Evolutionary conservation across 2,797 vertebrate genomes (phyloP).

Genomic region (Labroides dimidiatus): DNA sequence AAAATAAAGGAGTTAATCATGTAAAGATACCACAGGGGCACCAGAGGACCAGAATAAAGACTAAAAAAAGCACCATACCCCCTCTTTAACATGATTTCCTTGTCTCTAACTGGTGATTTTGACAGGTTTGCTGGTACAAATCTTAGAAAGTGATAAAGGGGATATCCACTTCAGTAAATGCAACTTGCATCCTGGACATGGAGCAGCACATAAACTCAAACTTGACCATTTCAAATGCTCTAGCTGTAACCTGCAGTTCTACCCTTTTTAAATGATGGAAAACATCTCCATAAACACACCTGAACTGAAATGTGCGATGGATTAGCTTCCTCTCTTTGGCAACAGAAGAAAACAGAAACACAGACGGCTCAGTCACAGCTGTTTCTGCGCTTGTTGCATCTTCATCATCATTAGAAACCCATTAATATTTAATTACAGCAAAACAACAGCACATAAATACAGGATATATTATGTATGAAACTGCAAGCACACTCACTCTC

Average conservation of each 20-base stretch:
- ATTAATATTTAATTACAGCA: slow-evolving; percentile 9
- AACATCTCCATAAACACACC: slow-evolving; percentile 6
- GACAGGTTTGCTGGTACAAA: no score
- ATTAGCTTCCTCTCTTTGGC: slow-evolving; percentile 7
- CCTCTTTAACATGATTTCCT: no score
- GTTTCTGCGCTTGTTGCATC: neutral
- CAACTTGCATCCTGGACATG: neutral
- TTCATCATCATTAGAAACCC: neutral
- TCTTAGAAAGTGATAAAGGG: neutral
- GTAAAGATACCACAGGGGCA: no score
- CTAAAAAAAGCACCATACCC: no score
- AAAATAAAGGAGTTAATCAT: no score
- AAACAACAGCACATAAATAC: slow-evolving; percentile 6
- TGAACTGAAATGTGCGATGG: slow-evolving; percentile 15
- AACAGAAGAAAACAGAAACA: neutral
- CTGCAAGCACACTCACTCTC: neutral
- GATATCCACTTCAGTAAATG: neutral
- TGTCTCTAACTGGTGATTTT: neutral
- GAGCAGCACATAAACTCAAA: no score
- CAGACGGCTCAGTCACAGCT: neutral
- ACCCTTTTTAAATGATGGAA: neutral
- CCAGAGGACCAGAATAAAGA: no score
- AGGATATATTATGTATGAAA: slow-evolving; percentile 3
- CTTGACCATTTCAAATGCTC: neutral
- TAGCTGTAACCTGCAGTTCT: neutral